Percentiles rank a stretch among this genome's conserved stretches.
phyloP scores from a whole-genome alignment of 2,888 invertebrate species.

The Dryadula phaetusa region DNA sequence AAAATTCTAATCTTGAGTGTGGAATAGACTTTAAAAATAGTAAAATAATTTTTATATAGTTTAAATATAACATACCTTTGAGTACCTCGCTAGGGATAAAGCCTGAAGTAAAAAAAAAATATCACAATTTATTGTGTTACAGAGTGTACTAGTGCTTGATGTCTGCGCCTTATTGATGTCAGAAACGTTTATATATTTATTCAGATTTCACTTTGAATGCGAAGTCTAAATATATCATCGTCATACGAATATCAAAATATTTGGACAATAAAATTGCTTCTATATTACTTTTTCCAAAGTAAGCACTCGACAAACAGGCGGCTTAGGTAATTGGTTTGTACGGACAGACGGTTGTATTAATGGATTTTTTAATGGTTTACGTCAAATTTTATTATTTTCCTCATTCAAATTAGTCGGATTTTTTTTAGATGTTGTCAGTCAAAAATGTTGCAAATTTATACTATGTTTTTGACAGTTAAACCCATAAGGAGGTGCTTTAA shows the following conservation, averaged over 20 bases:
- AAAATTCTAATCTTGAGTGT: no score
- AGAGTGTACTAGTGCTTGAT: no score
- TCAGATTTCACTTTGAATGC: background rate
- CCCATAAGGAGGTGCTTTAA: no score
- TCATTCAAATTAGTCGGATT: background rate
- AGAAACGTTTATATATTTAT: background rate
- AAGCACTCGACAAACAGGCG: constrained; percentile 27
- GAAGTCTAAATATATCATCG: background rate
- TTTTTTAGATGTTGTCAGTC: constrained; percentile 9
- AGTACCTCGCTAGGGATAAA: no score
- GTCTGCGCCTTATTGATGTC: no score
- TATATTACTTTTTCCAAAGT: constrained; percentile 12
- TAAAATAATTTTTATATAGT: no score
- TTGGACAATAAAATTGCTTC: constrained; percentile 35
- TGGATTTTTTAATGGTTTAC: constrained; percentile 22
- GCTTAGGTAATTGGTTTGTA: constrained; percentile 28
- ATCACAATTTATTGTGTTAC: no score
- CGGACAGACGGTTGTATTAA: constrained; percentile 18
- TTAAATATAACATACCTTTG: no score
- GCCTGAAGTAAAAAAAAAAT: no score
- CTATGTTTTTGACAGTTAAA: no score
- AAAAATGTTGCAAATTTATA: background rate
- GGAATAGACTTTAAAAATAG: no score
- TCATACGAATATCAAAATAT: constrained; percentile 30
- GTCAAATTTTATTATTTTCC: constrained; percentile 16